Base-by-base conservation (phyloP, 2,797 vertebrate species). In the Sciurus carolinensis region DNA sequence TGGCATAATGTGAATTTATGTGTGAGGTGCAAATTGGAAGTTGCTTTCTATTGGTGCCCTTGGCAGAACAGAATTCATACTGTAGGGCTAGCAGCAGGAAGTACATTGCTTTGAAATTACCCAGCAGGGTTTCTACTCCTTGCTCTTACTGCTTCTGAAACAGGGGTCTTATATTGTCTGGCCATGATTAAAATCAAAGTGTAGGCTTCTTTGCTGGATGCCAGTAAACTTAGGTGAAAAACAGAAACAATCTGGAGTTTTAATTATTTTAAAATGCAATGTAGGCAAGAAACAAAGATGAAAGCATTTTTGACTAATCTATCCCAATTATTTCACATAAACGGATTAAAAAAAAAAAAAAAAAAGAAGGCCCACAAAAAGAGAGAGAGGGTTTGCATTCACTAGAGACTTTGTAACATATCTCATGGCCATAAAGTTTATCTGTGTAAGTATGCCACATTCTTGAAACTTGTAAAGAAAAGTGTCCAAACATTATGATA, bases 61-160 rank as follows among this genome's bases (percentile, higher is more conserved):
- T 97, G 98, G 96, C 98, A 97, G 98, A 98, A 98, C 97, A 99
- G 98, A 98, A 98, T 98, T 98, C 96, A 93, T 98, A 99, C 98
- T 98, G 98, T 98, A 98, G 98, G 97, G 97, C 96, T 98, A 98
- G 97, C 98, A 98, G 98, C 98, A 97, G 98, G 98, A 98, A 98
- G 98, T 98, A 98, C 98, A 98, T 98, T 98, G 98, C 98, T 99
- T 98, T 98, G 98, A 98, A 98, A 99, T 98, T 98, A 98, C 98
- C 92, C 98, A 98, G 98, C 98, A 91, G 98, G 98, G 97, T 95
- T 98, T 98, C 98, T 90, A 59, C 97, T 98, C 83, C 93, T 93
- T 97, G 96, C 89, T 97, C 92, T 0, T 22, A 64, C 96, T 97
- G 96, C 97, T 97, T 98, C 98, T 97, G 97, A 98, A 97, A 97